These are phyloP conservation scores for Catharus ustulatus DNA, from an alignment of 2,797 vertebrate genomes.

Conservation along the genomic window DNA sequence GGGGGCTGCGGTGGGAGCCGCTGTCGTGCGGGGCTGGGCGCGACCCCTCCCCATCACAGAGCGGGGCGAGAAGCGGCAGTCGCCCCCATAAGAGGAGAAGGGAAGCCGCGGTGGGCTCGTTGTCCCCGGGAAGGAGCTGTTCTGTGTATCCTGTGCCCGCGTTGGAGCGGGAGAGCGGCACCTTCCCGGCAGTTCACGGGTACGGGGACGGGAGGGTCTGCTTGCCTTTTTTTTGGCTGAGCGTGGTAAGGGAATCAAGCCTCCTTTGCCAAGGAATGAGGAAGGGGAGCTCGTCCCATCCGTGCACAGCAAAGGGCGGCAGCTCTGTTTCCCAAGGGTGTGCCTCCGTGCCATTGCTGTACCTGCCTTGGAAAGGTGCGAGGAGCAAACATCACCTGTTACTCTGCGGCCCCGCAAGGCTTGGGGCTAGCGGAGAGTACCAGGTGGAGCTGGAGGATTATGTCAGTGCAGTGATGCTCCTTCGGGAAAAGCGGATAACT, in stretches of 20 bases:
- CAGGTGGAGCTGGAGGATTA: not conserved
- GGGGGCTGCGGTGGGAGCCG: not conserved
- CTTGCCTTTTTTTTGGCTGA: not conserved
- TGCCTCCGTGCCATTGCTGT: not conserved
- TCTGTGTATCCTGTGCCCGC: not conserved
- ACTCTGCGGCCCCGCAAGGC: not conserved
- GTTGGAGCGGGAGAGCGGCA: not conserved
- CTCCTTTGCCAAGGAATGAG: too few species aligned
- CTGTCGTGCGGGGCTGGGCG: not conserved
- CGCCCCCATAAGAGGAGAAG: not conserved
- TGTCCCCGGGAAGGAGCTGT: not conserved
- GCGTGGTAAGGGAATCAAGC: not conserved
- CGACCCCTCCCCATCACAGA: not conserved
- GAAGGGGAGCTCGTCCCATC: not conserved
- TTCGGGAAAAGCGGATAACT: not conserved
- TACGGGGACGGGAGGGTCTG: not conserved
- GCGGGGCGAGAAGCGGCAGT: not conserved
- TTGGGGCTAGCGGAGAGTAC: not conserved
- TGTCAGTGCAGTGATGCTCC: not conserved
- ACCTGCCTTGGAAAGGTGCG: not conserved
- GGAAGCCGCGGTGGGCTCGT: not conserved
- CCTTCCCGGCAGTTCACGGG: not conserved
- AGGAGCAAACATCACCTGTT: not conserved
- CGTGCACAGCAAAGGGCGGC: rapidly evolving
- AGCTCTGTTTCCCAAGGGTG: not conserved